phyloP scores from a whole-genome alignment of 2,113 vertebrate genomes.

The Heliornis fulica region DNA sequence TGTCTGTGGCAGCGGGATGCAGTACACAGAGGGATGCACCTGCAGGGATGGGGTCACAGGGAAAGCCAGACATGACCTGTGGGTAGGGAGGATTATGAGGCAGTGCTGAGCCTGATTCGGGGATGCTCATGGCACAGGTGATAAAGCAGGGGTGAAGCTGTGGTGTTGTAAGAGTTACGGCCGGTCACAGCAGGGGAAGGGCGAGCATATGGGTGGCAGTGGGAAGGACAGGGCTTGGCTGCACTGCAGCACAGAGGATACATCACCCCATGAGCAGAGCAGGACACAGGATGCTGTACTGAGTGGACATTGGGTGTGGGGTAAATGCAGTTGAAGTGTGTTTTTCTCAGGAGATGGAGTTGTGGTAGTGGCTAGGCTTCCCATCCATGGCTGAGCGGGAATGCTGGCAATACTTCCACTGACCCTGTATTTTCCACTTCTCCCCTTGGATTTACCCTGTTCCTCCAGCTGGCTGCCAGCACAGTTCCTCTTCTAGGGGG shows the following conservation, averaged over 20 bases:
- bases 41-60: accelerated
- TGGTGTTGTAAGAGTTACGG: background rate
- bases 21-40: too few species aligned
- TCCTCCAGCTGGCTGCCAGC: background rate
- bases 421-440: background rate
- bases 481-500: background rate
- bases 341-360: accelerated
- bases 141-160: background rate
- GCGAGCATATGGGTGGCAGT: accelerated
- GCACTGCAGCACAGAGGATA: background rate
- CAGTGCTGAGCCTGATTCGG: background rate
- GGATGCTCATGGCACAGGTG: background rate
- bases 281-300: background rate
- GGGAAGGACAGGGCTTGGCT: background rate
- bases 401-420: background rate
- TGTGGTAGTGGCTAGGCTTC: background rate
- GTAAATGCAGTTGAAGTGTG: background rate
- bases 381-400: accelerated
- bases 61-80: accelerated
- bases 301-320: background rate
- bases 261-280: background rate
- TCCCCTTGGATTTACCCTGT: background rate
- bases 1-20: background rate
- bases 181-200: background rate
- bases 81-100: background rate